Percentiles rank a stretch among this genome's conserved stretches.
These are phyloP conservation scores for human DNA, from an alignment of 2,113 vertebrate genomes.

Conservation along the genomic window GRCh38 chr2:137667001-137667500, in stretches of 20 bases:
- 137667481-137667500: not conserved
- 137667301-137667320: not conserved
- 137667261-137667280: not conserved
- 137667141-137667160: not conserved
- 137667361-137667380: not conserved
- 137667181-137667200: not conserved
- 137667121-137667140: not conserved
- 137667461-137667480: not conserved
- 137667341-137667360: conserved; percentile 19
- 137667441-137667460: not conserved
- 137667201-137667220: not conserved
- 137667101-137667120: not conserved
- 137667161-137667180: not conserved
- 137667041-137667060: not conserved
- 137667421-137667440: not conserved
- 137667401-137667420: not conserved
- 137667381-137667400: not conserved
- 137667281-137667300: not conserved
- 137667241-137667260: not conserved
- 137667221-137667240: not conserved
- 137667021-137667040: not conserved
- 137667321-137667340: not conserved
- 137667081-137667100: not conserved
- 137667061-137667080: not conserved
- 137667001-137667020: not conserved